Base-by-base conservation (phyloP, 2,113 vertebrate species). In the Merops nubicus region DNA sequence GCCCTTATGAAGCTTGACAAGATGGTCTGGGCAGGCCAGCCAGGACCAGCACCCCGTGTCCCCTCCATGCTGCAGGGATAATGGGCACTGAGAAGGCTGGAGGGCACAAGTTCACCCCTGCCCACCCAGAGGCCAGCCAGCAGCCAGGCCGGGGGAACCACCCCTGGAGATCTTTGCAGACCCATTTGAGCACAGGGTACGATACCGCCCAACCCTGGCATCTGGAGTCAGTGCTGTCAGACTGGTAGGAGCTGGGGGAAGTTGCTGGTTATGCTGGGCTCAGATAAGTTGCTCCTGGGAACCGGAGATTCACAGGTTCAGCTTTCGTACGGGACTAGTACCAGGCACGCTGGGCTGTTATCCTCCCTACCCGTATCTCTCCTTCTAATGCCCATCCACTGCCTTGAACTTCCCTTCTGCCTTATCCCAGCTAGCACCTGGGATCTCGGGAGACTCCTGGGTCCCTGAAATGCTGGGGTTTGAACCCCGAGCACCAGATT, bases 201-300 rank as follows among this genome's bases (percentile, higher is more conserved):
- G 0, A 4, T 10, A 31, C 5, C 19, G 16, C 3, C 42, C 56
- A 10, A 31, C 40, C 31, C 0, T 87, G 77, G 38, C 50, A 7
- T 28, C 36, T 69, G 31, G 45, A 78, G 42, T 31, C 22, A 5
- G 42, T 84, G 57, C 54, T 56, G 26, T 36, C 0, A 0, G 31
- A 38, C 36, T 36, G 29, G 36, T 53, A 20, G 48, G 60, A 85
- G 51, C 78, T 81, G 34, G 34, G 22, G 6, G 10, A 26, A 28
- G 23, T 26, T 73, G 43, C 42, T 63, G 48, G 31, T 60, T 31
- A 23, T 40, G 15, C 34, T 60, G 78, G 21, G 82, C 51, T 63
- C 60, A 50, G 56, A 12, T 45, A n/a, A 73, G 12, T 29, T 89
- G 59, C 17, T 85, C 2, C 3, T 23, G 56, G 38, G 45, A 74